A percentile compares a stretch with the other conserved stretches of the same genome.
Evolutionary conservation across 2,113 vertebrate genomes (phyloP).

Genomic region (Sterna hirundo): DNA sequence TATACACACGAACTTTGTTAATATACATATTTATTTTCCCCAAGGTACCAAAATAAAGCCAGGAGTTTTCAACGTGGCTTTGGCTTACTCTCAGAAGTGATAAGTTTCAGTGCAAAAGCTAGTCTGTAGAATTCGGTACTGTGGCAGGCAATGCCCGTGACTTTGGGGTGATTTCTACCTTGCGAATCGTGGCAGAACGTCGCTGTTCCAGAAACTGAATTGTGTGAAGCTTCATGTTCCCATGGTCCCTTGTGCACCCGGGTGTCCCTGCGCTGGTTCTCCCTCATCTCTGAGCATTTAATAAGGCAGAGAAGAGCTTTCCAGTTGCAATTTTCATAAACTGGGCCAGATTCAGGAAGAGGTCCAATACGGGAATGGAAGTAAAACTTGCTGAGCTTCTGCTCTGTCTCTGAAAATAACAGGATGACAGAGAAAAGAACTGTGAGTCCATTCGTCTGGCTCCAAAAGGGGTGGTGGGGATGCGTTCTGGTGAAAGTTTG

Average conservation of each 20-base stretch:
- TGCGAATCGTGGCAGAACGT: not conserved
- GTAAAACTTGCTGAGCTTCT: not conserved
- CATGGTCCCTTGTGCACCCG: accelerated
- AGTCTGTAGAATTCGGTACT: not conserved
- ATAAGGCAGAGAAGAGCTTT: not conserved
- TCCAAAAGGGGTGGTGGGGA: not conserved
- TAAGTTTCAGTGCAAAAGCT: not conserved
- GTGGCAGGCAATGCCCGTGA: accelerated
- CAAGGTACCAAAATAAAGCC: not conserved
- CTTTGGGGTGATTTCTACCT: not conserved
- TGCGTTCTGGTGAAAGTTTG: not conserved
- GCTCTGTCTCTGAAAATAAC: not conserved
- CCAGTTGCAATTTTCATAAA: not conserved
- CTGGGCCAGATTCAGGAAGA: not conserved
- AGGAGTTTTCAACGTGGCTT: not conserved
- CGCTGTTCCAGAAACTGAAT: accelerated
- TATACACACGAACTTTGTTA: not conserved
- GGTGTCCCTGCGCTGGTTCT: not conserved
- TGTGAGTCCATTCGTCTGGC: not conserved
- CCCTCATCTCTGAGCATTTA: not conserved
- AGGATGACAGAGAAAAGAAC: not conserved
- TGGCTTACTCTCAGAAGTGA: not conserved
- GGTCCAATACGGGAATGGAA: not conserved
- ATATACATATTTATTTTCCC: not conserved
- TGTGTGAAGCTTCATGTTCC: not conserved